Evolutionary conservation across 2,888 invertebrate genomes (phyloP).

Genomic region (Tiphia femorata): DNA sequence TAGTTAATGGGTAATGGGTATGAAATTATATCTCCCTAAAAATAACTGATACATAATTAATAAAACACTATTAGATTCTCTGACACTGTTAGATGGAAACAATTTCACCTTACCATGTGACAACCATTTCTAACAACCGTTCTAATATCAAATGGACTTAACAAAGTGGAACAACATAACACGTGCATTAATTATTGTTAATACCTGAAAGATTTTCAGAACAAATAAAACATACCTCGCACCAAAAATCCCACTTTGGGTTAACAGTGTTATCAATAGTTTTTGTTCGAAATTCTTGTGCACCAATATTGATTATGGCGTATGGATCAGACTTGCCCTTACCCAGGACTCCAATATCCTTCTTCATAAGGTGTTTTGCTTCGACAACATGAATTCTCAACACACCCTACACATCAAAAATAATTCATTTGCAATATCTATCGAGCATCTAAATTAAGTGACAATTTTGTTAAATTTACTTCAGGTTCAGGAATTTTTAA

Average conservation of each 20-base stretch:
- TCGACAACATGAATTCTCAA: slow-evolving; percentile 94
- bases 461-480: slow-evolving; percentile 70
- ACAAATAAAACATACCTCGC: slow-evolving; percentile 82
- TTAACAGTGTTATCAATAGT: slow-evolving; percentile 94
- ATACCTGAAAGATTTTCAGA: slow-evolving; percentile 5
- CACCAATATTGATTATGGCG: slow-evolving; percentile 90
- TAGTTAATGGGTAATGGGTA: not conserved
- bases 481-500: slow-evolving; percentile 94
- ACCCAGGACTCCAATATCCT: slow-evolving; percentile 92
- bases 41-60: too few species aligned
- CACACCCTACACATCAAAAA: slow-evolving; percentile 88
- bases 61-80: too few species aligned
- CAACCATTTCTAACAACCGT: too few species aligned
- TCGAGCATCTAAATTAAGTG: not conserved
- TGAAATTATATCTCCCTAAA: too few species aligned
- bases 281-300: slow-evolving; percentile 93
- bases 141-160: too few species aligned
- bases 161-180: slow-evolving; percentile 46
- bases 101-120: too few species aligned
- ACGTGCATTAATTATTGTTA: slow-evolving; percentile 46
- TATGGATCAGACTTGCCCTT: slow-evolving; percentile 99
- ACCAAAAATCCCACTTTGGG: slow-evolving; percentile 98
- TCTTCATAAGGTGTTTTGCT: slow-evolving; percentile 95
- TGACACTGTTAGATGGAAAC: too few species aligned
- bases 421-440: not conserved